phyloP scores from a whole-genome alignment of 2,888 invertebrate species.

The Pherbina coryleti region DNA sequence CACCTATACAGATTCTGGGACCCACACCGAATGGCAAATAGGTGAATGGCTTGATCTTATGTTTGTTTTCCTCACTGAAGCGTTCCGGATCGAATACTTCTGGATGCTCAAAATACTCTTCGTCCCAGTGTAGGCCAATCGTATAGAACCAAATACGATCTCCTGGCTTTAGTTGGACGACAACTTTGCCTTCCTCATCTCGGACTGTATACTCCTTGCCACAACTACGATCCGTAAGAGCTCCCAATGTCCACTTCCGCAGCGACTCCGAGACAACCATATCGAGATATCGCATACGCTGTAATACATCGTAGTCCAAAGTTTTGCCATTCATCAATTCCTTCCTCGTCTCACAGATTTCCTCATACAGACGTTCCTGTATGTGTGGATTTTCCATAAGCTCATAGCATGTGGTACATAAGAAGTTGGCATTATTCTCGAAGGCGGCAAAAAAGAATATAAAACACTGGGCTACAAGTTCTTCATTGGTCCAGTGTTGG shows the following conservation, averaged over 20 bases:
- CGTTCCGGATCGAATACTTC: conserved; percentile 73
- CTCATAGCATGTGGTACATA: conserved; percentile 71
- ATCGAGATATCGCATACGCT: conserved; percentile 73
- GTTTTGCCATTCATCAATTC: conserved; percentile 64
- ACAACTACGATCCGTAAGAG: conserved; percentile 69
- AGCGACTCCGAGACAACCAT: conserved; percentile 73
- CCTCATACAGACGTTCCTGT: conserved; percentile 71
- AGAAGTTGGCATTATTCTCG: conserved; percentile 63
- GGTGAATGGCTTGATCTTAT: conserved; percentile 66
- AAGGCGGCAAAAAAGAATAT: conserved; percentile 72
- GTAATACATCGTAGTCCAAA: conserved; percentile 71
- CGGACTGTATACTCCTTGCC: conserved; percentile 66
- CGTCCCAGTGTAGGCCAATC: conserved; percentile 70
- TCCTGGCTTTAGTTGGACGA: conserved; percentile 57
- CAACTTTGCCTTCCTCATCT: conserved; percentile 68
- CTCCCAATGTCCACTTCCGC: conserved; percentile 69
- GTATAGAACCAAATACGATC: conserved; percentile 68
- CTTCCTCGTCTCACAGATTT: conserved; percentile 69
- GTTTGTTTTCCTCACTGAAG: conserved; percentile 73
- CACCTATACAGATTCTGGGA: conserved; percentile 75
- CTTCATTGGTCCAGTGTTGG: conserved; percentile 47
- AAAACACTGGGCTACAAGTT: conserved; percentile 71
- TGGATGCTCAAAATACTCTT: conserved; percentile 71
- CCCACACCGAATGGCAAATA: conserved; percentile 74
- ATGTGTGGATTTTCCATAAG: conserved; percentile 72